Percentiles rank a stretch among this genome's conserved stretches.
Evolutionary conservation across 2,888 invertebrate genomes (phyloP).

Genomic region (Lithophane leautieri): DNA sequence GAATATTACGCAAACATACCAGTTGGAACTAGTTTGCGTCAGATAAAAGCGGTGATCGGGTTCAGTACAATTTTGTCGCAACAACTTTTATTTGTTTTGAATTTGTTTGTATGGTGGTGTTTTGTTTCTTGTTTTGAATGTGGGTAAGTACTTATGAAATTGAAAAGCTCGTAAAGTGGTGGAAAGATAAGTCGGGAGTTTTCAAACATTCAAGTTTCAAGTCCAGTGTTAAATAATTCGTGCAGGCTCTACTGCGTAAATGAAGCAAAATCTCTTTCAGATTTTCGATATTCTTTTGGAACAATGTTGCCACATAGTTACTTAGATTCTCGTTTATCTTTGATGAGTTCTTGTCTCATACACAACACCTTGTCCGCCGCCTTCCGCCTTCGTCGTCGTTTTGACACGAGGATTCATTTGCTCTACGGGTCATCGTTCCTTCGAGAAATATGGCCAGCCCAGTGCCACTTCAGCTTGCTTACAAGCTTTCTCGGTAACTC

Average conservation of each 20-base stretch:
- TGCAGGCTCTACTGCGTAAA: background rate
- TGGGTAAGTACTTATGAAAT: background rate
- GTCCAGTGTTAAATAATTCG: background rate
- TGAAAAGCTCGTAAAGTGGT: background rate
- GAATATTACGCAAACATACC: constrained; percentile 55
- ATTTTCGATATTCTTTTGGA: background rate
- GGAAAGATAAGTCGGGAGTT: background rate
- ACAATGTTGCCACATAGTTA: background rate
- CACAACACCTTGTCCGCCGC: too few relatives aligned
- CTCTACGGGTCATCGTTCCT: background rate
- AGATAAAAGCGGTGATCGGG: constrained; percentile 60
- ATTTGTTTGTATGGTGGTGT: constrained; percentile 37
- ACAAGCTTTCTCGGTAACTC: background rate
- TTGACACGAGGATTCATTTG: background rate
- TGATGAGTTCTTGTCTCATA: background rate
- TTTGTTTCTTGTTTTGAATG: constrained; percentile 14
- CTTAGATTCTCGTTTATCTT: background rate
- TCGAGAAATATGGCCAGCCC: background rate
- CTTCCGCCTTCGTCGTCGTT: too few relatives aligned
- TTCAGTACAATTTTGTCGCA: constrained; percentile 32
- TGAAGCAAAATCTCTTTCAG: background rate
- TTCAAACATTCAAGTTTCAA: background rate
- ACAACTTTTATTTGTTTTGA: constrained; percentile 54
- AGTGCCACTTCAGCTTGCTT: background rate
- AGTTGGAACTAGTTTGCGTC: constrained; percentile 61